Evolutionary conservation across 37 sponge, comb jelly and placozoan genomes (phyloP).

Genomic region (Eunapius fragilis): DNA sequence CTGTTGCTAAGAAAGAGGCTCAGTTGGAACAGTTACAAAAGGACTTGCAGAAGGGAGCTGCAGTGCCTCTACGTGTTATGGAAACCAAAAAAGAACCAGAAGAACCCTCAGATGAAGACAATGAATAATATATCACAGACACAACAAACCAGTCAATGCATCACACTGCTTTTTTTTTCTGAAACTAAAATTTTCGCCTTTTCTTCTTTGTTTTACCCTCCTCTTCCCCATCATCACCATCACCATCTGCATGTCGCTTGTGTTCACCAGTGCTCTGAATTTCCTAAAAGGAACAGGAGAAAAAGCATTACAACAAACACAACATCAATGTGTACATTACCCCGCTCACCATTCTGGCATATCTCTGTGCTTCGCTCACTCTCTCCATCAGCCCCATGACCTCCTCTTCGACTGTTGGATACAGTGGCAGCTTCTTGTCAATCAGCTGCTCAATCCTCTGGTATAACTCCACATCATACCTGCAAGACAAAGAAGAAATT

Average conservation of each 20-base stretch:
- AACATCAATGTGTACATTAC: too few relatives aligned
- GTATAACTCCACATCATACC: slow-evolving; percentile 98
- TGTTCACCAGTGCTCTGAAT: neutral
- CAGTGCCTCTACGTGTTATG: neutral
- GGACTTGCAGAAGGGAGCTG: slow-evolving; percentile 44
- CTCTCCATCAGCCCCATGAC: slow-evolving; percentile 92
- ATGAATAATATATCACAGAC: neutral
- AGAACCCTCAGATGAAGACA: neutral
- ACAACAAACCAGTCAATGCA: neutral
- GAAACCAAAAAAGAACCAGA: neutral
- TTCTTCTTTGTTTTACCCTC: neutral
- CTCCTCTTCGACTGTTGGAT: slow-evolving; percentile 92
- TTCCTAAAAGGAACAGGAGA: neutral
- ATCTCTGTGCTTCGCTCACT: slow-evolving; percentile 93
- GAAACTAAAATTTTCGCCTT: neutral
- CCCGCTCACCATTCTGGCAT: slow-evolving; percentile 83
- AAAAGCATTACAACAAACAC: neutral
- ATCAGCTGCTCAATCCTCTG: slow-evolving; percentile 96
- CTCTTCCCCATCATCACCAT: slow-evolving; percentile 5
- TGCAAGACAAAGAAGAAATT: slow-evolving; percentile 4
- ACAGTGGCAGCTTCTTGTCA: slow-evolving; percentile 90
- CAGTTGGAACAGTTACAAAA: slow-evolving; percentile 23
- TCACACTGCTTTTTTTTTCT: neutral
- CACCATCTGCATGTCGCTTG: neutral
- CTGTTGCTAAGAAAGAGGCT: neutral